phyloP scores from a whole-genome alignment of 2,113 vertebrate species.

The Malurus elegans region DNA sequence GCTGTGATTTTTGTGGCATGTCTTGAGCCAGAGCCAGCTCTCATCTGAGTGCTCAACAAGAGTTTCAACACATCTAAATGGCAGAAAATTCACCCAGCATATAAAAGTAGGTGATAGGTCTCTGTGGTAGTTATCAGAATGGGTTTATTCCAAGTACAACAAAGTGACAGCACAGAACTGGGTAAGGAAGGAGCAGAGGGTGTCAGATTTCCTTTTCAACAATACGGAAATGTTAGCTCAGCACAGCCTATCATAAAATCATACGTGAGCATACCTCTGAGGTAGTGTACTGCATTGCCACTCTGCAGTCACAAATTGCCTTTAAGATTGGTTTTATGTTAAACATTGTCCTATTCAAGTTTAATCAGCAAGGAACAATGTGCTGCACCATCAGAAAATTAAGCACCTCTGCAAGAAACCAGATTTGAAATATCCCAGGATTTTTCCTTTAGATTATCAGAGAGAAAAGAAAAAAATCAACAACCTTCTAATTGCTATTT shows the following conservation, averaged over 20 bases:
- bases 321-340: neutral
- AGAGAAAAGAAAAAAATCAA: neutral
- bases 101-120: neutral
- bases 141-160: neutral
- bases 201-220: neutral
- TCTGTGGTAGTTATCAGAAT: neutral
- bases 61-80: neutral
- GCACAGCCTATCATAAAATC: neutral
- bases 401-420: neutral
- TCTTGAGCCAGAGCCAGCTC: neutral
- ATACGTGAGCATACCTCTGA: neutral
- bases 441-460: neutral
- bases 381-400: neutral
- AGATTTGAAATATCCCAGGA: neutral
- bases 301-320: neutral
- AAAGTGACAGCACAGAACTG: fast-evolving
- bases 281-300: neutral
- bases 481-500: neutral
- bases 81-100: neutral
- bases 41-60: neutral
- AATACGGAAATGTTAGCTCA: neutral
- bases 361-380: neutral
- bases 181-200: neutral
- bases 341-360: neutral
- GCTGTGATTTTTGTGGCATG: neutral